Evolutionary conservation across 2,797 vertebrate genomes (phyloP).

Genomic region (Chiloscyllium punctatum): DNA sequence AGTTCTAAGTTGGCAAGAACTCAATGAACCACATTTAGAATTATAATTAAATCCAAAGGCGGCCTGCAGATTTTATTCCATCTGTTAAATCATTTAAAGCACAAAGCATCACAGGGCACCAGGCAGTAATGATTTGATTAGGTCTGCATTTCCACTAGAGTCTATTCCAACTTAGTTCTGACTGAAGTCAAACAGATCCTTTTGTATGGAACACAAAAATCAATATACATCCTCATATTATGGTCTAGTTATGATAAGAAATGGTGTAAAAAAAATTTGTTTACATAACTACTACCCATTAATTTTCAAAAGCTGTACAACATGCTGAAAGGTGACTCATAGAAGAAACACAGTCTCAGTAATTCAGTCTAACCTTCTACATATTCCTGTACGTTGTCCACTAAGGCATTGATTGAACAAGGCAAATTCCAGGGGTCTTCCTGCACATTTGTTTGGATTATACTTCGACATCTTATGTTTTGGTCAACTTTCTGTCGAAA

Average conservation of each 20-base stretch:
- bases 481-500: constrained; percentile 90
- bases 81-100: background rate
- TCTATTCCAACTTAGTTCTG: background rate
- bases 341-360: background rate
- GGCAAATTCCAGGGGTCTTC: constrained; percentile 98
- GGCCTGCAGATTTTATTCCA: background rate
- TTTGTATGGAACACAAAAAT: background rate
- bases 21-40: background rate
- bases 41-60: background rate
- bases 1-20: background rate
- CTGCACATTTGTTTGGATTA: constrained; percentile 91
- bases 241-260: background rate
- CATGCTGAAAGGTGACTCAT: background rate
- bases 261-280: background rate
- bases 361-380: constrained; percentile 76
- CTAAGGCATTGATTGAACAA: constrained; percentile 86
- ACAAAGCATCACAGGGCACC: background rate
- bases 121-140: background rate
- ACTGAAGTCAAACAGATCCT: background rate
- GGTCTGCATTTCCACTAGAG: background rate
- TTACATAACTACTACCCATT: background rate
- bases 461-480: constrained; percentile 68
- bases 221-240: background rate
- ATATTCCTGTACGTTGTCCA: constrained; percentile 86
- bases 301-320: background rate